Base-by-base conservation (phyloP, 2,797 vertebrate species). In the Rhinatrema bivittatum region DNA sequence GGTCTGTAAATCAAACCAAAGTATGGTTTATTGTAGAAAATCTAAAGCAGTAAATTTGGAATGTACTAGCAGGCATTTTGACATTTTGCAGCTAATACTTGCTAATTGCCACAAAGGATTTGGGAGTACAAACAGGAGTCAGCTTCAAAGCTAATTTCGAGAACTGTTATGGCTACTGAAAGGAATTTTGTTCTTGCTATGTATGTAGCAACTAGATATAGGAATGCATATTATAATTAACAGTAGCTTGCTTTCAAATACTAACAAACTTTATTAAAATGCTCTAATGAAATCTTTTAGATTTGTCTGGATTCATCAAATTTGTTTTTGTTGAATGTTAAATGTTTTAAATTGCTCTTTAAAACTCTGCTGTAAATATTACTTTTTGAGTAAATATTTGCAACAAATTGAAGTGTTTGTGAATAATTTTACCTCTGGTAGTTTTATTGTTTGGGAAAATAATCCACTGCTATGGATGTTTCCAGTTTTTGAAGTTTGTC, bases 321-420 rank as follows among this genome's bases (percentile, higher is more conserved):
- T 76, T 77, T 70, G 53, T 67, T 78, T 69, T 68, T 32, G 16
- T 32, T 54, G 55, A 71, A 75, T 74, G 64, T 74, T 77, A 68
- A 54, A 53, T 81, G 73, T 82, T 80, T 74, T 67, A 59, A 72
- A 75, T 41, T 56, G 60, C 61, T 68, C 39, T 70, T 31, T 63
- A 60, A 76, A 65, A 59, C 50, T 48, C 60, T 68, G 58, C 62
- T 85, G 80, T 84, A 82, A 61, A 79, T 79, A 80, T 56, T 78
- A 72, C 74, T 75, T 78, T 85, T 84, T 74, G 53, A 85, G 74
- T 85, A 84, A 82, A 82, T 80, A 76, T 85, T 86, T 82, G 56
- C 70, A 83, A 83, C 72, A 81, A 81, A 79, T 70, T 33, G 21
- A 43, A 65, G 66, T 69, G 51, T 65, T 60, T 32, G 53, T 63